phyloP scores from a whole-genome alignment of 37 sponge, comb jelly and placozoan species.

The Cladorhizidae sp. region DNA sequence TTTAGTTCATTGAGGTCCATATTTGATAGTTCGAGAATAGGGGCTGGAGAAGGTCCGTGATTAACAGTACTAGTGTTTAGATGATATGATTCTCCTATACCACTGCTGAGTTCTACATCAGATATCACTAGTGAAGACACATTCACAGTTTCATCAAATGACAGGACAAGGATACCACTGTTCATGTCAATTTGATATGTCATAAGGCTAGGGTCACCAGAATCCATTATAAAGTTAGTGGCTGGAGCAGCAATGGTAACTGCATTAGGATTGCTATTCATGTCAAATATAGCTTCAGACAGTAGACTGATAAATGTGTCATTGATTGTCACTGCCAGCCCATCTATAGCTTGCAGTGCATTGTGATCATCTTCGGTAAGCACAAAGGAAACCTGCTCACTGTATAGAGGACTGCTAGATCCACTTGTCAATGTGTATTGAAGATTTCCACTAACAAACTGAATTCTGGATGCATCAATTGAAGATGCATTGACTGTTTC shows the following conservation, averaged over 20 bases:
- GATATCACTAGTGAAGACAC: constrained; percentile 51
- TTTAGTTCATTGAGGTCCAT: constrained; percentile 74
- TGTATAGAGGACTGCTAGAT: constrained; percentile 11
- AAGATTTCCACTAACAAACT: constrained; percentile 25
- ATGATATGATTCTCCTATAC: constrained; percentile 17
- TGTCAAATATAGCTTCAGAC: constrained; percentile 59
- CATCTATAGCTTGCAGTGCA: constrained; percentile 61
- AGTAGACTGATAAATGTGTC: constrained; percentile 72
- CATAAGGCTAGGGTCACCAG: constrained; percentile 42
- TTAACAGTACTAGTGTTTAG: constrained; percentile 50
- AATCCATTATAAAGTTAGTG: constrained; percentile 60
- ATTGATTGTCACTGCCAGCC: constrained; percentile 60
- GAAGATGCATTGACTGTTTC: constrained; percentile 78
- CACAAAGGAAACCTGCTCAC: constrained; percentile 37
- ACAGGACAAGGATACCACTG: constrained; percentile 35
- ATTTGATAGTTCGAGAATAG: constrained; percentile 44
- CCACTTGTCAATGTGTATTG: constrained; percentile 52
- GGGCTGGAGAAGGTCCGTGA: constrained; percentile 39
- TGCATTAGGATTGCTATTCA: constrained; percentile 50
- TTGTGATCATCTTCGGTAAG: constrained; percentile 68
- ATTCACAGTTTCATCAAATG: constrained; percentile 88
- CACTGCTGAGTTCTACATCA: constrained; percentile 45
- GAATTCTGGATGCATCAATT: constrained; percentile 34
- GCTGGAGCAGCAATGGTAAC: constrained; percentile 22
- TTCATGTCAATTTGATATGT: constrained; percentile 60